Evolutionary conservation across 2,113 vertebrate species (phyloP).

Genomic region (Vulpes ferrilata): DNA sequence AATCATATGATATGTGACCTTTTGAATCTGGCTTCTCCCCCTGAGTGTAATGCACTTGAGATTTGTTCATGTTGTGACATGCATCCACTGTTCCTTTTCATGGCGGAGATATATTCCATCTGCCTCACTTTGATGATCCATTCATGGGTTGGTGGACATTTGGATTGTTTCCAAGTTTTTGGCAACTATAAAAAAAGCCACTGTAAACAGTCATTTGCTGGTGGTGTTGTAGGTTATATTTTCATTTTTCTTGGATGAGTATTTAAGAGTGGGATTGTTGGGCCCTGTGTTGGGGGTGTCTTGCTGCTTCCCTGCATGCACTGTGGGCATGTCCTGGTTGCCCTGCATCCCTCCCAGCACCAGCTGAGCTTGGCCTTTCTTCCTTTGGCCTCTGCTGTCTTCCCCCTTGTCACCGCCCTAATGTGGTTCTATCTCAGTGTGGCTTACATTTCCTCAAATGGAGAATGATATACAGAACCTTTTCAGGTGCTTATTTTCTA

Average conservation of each 20-base stretch:
- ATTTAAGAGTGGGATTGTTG: background rate
- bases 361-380: fast-evolving
- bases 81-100: fast-evolving
- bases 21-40: background rate
- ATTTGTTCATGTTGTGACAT: fast-evolving
- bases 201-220: background rate
- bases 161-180: background rate
- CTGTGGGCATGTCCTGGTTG: fast-evolving
- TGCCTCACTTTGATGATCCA: fast-evolving
- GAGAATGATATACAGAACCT: background rate
- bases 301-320: fast-evolving
- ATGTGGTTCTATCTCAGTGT: fast-evolving
- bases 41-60: background rate
- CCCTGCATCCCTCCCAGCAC: fast-evolving
- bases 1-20: background rate
- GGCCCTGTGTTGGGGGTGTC: fast-evolving
- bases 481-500: background rate
- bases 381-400: fast-evolving
- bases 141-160: background rate
- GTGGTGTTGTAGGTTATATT: background rate
- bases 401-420: fast-evolving
- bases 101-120: background rate
- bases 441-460: background rate
- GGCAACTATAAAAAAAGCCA: background rate
- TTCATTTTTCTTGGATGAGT: background rate